Conservation (phyloP, 2,113 vertebrate genomes). For the Corythornis vintsioides region DNA sequence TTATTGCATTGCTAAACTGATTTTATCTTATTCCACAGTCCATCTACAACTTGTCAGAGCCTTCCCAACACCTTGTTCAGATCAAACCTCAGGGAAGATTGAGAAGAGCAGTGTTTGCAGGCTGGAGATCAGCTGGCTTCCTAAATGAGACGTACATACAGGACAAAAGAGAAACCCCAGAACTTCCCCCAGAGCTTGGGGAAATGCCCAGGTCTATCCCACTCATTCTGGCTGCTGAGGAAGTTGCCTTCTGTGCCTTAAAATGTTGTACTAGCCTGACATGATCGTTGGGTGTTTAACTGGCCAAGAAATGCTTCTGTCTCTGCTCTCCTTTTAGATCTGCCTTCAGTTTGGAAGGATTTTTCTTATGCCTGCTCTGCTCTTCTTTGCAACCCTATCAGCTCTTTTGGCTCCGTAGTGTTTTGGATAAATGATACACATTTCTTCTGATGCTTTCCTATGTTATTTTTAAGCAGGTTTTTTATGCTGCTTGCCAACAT, state of each 20-base stretch:
- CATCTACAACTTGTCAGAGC: neutral
- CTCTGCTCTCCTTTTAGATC: neutral
- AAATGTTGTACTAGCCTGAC: neutral
- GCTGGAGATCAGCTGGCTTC: neutral
- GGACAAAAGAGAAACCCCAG: neutral
- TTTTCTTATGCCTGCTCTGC: neutral
- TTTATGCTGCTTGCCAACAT: conserved; percentile 32
- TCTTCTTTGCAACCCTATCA: neutral
- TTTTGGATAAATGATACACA: neutral
- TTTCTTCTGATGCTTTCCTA: conserved; percentile 23
- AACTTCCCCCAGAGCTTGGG: neutral
- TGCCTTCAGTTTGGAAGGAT: neutral
- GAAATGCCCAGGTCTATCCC: neutral
- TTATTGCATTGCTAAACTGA: neutral
- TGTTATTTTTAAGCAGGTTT: conserved; percentile 43
- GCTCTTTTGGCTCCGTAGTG: neutral
- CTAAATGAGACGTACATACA: fast-evolving
- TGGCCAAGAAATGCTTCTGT: neutral
- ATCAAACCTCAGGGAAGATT: neutral
- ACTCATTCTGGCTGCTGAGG: fast-evolving
- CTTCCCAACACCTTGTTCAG: neutral
- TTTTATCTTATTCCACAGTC: neutral
- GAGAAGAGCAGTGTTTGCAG: neutral
- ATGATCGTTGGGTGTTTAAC: fast-evolving
- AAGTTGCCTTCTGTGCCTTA: neutral